These are phyloP conservation scores for Scyliorhinus canicula DNA, from an alignment of 2,797 vertebrate species.

Conservation along the genomic window DNA sequence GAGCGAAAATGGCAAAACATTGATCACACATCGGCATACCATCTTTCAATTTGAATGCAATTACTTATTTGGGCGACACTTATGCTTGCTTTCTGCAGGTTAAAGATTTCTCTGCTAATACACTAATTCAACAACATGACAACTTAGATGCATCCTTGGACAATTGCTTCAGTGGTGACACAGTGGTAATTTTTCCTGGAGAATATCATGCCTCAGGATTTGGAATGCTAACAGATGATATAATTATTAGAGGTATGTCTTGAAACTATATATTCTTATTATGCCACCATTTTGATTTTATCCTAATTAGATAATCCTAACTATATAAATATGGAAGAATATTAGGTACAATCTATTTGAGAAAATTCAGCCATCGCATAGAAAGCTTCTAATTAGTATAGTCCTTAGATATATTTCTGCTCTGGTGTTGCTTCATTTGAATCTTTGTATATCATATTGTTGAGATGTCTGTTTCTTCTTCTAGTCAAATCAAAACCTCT, in stretches of 20 bases:
- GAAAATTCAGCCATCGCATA: not conserved
- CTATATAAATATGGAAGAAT: not conserved
- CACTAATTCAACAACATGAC: slow-evolving; percentile 48
- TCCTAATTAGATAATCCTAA: not conserved
- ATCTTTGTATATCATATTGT: not conserved
- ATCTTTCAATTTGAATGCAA: not conserved
- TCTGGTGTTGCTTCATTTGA: not conserved
- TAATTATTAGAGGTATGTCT: slow-evolving; percentile 49
- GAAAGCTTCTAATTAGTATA: not conserved
- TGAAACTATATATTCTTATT: slow-evolving; percentile 16
- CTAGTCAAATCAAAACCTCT: not conserved
- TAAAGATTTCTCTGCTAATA: slow-evolving; percentile 49
- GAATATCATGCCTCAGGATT: slow-evolving; percentile 52
- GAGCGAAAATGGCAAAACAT: not conserved
- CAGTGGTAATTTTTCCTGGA: slow-evolving; percentile 50
- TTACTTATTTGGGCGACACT: not conserved
- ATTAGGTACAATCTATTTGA: not conserved
- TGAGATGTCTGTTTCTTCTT: not conserved
- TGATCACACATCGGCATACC: not conserved
- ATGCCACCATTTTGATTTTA: not conserved
- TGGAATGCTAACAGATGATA: slow-evolving; percentile 52
- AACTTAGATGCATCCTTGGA: slow-evolving; percentile 51
- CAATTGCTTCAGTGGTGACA: slow-evolving; percentile 52
- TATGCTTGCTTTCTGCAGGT: slow-evolving; percentile 40
- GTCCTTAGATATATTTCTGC: not conserved